These are phyloP conservation scores for Allolobophora icterica DNA, from an alignment of 2,888 invertebrate species.

Conservation along the genomic window DNA sequence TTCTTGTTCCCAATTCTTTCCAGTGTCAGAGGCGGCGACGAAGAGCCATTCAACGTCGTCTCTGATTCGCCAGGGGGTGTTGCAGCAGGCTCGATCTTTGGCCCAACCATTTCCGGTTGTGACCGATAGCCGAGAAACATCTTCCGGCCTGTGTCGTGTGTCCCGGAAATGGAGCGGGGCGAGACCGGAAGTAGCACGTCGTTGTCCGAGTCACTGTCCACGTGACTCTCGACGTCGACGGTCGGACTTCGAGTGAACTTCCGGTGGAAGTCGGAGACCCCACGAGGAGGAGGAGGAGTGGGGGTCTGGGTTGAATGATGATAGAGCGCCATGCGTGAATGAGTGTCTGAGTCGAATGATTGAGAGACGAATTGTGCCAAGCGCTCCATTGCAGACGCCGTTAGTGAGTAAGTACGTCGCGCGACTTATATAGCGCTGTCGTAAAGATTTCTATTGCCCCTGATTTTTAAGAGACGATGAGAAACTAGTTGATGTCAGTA, in stretches of 20 bases:
- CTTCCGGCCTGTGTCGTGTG: background rate
- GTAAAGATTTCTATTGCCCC: background rate
- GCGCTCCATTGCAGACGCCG: constrained; percentile 53
- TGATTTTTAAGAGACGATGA: no score
- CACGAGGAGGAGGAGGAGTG: background rate
- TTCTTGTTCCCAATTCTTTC: background rate
- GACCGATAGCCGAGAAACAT: background rate
- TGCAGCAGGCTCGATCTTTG: background rate
- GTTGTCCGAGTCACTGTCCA: constrained; percentile 1
- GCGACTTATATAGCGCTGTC: background rate
- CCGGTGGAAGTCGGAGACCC: background rate
- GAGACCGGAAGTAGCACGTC: background rate
- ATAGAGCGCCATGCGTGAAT: background rate
- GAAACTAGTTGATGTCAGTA: background rate
- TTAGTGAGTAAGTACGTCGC: background rate
- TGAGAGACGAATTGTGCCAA: constrained; percentile 58
- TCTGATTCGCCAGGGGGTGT: background rate
- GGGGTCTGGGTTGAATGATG: background rate
- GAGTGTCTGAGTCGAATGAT: constrained; percentile 52
- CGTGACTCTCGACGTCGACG: constrained; percentile 3
- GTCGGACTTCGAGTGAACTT: constrained; percentile 13
- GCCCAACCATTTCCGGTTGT: background rate
- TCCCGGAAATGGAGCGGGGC: background rate
- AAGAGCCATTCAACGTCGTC: background rate
- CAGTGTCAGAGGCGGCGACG: background rate